Evolutionary conservation across 2,113 vertebrate species (phyloP).

Genomic region (Hyla sarda): DNA sequence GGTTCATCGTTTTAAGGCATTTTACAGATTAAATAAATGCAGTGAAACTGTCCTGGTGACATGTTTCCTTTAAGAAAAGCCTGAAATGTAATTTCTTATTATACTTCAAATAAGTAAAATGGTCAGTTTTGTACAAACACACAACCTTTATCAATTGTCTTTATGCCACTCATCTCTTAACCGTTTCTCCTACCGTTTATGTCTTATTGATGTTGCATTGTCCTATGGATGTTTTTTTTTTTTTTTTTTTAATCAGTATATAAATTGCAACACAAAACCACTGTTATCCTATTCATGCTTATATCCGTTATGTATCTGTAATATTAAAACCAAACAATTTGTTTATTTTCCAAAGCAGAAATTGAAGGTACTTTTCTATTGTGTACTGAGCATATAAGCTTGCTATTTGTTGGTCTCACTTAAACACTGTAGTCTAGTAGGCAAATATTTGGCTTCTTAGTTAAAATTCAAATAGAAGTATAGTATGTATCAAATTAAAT

Average conservation of each 20-base stretch:
- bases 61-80: neutral
- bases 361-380: neutral
- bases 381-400: slow-evolving; percentile 11
- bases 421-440: slow-evolving; percentile 24
- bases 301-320: slow-evolving; percentile 13
- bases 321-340: slow-evolving; percentile 2
- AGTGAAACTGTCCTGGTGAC: slow-evolving; percentile 5
- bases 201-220: neutral
- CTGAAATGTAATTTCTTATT: neutral
- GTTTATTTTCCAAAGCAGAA: neutral
- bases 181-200: neutral
- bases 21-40: neutral
- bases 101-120: neutral
- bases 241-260: neutral
- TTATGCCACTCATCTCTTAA: neutral
- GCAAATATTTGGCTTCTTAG: slow-evolving; percentile 7
- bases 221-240: neutral
- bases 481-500: neutral
- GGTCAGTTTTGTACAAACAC: too few species aligned
- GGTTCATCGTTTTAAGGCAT: neutral
- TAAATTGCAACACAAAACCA: neutral
- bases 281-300: neutral
- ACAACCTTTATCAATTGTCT: neutral
- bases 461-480: neutral
- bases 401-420: slow-evolving; percentile 29